Evolutionary conservation across 2,113 vertebrate genomes (phyloP).

Genomic region (Neofelis nebulosa): DNA sequence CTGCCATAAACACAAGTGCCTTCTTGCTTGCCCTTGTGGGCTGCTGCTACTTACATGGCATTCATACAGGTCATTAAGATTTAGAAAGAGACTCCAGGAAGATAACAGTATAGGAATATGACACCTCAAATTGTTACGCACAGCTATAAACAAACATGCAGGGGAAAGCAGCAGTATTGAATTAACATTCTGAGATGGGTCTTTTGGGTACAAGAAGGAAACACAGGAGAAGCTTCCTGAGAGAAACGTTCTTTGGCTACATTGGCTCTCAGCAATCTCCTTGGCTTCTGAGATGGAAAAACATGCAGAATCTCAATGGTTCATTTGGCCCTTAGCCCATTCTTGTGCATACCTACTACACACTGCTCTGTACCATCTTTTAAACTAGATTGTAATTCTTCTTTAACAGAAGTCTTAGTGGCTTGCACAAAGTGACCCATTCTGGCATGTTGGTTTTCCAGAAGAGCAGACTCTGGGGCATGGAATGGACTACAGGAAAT

Average conservation of each 20-base stretch:
- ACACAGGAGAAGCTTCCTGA: neutral
- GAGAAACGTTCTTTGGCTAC: neutral
- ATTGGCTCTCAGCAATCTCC: neutral
- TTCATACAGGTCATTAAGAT: neutral
- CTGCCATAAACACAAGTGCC: neutral
- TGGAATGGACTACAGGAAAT: neutral
- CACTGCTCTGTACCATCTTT: neutral
- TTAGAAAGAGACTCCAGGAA: constrained; percentile 57
- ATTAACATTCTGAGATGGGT: neutral
- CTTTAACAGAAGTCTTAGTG: neutral
- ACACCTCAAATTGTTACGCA: neutral
- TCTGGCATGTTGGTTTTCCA: neutral
- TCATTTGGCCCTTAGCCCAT: neutral
- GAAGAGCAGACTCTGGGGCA: neutral
- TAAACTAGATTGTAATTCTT: neutral
- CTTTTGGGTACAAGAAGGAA: neutral
- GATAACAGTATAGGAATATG: neutral
- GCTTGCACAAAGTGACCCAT: neutral
- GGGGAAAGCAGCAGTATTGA: neutral
- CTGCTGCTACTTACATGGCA: neutral
- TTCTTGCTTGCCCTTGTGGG: constrained; percentile 56
- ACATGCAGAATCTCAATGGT: neutral
- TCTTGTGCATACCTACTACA: neutral
- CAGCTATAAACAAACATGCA: neutral
- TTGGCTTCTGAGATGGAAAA: neutral